phyloP scores from a whole-genome alignment of 1,140 invertebrate species.

The Tetraneura akinire region DNA sequence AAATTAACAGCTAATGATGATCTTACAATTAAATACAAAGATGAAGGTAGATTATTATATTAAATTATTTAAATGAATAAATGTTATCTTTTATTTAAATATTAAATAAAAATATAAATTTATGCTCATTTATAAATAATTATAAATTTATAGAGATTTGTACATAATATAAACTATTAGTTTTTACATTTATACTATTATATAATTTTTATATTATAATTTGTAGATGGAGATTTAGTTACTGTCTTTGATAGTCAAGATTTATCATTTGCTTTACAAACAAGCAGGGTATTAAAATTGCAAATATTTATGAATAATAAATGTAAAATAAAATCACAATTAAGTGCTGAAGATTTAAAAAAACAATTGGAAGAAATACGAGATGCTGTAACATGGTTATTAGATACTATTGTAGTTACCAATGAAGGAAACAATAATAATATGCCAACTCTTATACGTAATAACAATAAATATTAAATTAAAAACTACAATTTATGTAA shows the following conservation, averaged over 20 bases:
- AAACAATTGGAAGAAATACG: conserved; percentile 65
- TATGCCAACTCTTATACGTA: conserved; percentile 24
- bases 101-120: no score
- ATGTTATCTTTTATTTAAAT: no score
- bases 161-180: no score
- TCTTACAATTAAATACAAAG: conserved; percentile 74
- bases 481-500: neutral
- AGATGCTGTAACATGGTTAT: conserved; percentile 65
- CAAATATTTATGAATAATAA: conserved; percentile 62
- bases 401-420: conserved; percentile 63
- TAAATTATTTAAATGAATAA: no score
- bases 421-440: conserved; percentile 28
- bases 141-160: no score
- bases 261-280: conserved; percentile 73
- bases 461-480: neutral
- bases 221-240: conserved; percentile 71
- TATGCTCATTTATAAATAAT: no score
- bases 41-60: conserved; percentile 65
- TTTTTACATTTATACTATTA: neutral
- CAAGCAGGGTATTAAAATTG: conserved; percentile 70
- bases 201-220: neutral
- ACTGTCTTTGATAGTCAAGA: conserved; percentile 77
- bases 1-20: conserved; percentile 70
- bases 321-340: conserved; percentile 53
- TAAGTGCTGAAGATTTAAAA: conserved; percentile 59